Conservation (phyloP, 2,113 vertebrate genomes). For the human (Homo sapiens) region DNA sequence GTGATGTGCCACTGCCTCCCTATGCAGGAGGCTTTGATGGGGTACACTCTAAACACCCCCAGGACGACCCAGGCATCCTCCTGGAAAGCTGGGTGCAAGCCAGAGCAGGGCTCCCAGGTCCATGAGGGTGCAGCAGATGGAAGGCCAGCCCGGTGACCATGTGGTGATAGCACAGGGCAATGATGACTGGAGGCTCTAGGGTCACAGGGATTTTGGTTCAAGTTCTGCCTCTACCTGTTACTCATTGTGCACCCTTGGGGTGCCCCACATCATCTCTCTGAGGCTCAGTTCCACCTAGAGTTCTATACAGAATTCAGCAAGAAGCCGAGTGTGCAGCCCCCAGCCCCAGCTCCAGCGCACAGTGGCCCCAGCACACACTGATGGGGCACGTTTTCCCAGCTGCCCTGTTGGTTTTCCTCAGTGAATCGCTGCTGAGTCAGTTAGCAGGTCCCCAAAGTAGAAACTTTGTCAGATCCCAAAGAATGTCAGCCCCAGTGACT, state of each 20-base stretch:
- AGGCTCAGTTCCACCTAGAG: background rate
- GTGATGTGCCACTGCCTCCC: background rate
- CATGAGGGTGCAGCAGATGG: background rate
- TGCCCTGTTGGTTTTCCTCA: background rate
- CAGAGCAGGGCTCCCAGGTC: background rate
- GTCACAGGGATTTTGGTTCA: rapidly evolving
- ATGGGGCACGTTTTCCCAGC: rapidly evolving
- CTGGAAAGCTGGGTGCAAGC: background rate
- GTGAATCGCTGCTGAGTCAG: background rate
- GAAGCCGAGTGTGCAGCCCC: rapidly evolving
- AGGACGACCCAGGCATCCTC: background rate
- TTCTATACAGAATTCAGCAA: background rate
- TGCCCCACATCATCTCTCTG: background rate
- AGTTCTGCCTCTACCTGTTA: too few relatives aligned
- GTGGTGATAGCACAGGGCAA: rapidly evolving
- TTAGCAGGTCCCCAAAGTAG: conserved; percentile 31
- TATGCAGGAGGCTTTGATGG: background rate
- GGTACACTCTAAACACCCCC: rapidly evolving
- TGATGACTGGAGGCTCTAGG: background rate
- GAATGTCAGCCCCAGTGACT: conserved; percentile 53
- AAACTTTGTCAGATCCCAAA: conserved; percentile 14
- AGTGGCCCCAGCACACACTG: rapidly evolving
- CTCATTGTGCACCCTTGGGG: background rate
- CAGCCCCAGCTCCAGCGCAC: rapidly evolving
- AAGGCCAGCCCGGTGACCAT: background rate